phyloP scores from a whole-genome alignment of 2,888 invertebrate species.

The Philaethria dido region DNA sequence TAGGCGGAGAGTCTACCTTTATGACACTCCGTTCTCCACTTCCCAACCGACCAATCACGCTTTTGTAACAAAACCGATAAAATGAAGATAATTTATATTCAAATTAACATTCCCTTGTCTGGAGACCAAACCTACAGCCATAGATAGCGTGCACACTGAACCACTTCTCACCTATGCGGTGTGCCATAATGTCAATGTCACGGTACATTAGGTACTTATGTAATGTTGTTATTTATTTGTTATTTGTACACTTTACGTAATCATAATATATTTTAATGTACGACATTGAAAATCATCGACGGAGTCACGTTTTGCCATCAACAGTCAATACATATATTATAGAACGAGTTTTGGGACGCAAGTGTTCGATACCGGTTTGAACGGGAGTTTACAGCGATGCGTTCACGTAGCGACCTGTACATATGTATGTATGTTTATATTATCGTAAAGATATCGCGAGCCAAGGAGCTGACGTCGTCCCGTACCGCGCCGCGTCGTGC shows the following conservation, averaged over 20 bases:
- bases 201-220: neutral
- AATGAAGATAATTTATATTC: too few relatives aligned
- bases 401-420: neutral
- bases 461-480: neutral
- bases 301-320: neutral
- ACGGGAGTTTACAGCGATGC: constrained; percentile 1
- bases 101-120: too few relatives aligned
- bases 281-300: neutral
- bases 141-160: too few relatives aligned
- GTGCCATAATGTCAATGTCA: too few relatives aligned
- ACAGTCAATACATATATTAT: neutral
- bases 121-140: too few relatives aligned
- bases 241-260: neutral
- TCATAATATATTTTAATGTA: neutral
- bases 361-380: constrained; percentile 9
- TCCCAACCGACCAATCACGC: too few relatives aligned
- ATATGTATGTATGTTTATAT: neutral
- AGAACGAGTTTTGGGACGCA: constrained; percentile 3
- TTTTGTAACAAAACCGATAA: too few relatives aligned
- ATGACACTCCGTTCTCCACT: too few relatives aligned
- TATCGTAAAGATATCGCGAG: neutral
- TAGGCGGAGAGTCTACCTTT: too few relatives aligned
- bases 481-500: neutral
- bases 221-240: neutral
- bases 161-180: too few relatives aligned